Base-by-base conservation (phyloP, 2,888 invertebrate genomes). In the Synanthedon vespiformis region DNA sequence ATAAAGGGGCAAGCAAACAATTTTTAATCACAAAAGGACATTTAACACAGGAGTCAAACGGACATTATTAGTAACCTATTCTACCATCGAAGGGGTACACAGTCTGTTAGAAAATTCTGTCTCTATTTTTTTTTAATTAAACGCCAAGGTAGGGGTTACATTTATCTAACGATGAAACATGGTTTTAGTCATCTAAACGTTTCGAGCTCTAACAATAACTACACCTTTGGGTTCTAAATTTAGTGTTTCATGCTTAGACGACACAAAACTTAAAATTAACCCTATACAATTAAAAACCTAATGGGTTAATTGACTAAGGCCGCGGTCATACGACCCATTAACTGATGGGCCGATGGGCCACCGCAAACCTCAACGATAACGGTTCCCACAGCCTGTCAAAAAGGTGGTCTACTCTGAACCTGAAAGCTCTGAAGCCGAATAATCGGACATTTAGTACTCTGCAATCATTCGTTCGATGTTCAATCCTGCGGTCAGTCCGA, bases 101-200 rank as follows among this genome's bases (percentile, higher is more conserved):
- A 44, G 48, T 16, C 22, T 48, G 48, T 48, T 48, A 48, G 48
- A 48, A 2, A 18, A 10, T 48, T n/a, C 14, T 14, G 11, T n/a
- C 13, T 8, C 2, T 5, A 16, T 48, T 48, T 16, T 16, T 13
- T 14, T 48, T 16, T 6, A 48, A 34, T 62, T 68, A 77, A 81
- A 82, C 80, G 80, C 84, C 86, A 87, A 87, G 86, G 86, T 86
- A 87, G 86, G 86, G 85, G 76, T 80, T 75, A 77, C 67, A 54
- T 62, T 34, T 60, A 67, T 63, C 65, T 57, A 60, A 60, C 50
- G 40, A 48, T 40, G 68, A 62, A 63, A 13, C 58, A 65, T 68
- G 71, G 63, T 54, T 59, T 77, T 77, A 77, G 73, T 76, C 55
- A 62, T 66, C 71, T 71, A 68, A 67, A 27, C 56, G 48, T 51